phyloP scores from a whole-genome alignment of 2,888 invertebrate genomes.

The Plagodis dolabraria region DNA sequence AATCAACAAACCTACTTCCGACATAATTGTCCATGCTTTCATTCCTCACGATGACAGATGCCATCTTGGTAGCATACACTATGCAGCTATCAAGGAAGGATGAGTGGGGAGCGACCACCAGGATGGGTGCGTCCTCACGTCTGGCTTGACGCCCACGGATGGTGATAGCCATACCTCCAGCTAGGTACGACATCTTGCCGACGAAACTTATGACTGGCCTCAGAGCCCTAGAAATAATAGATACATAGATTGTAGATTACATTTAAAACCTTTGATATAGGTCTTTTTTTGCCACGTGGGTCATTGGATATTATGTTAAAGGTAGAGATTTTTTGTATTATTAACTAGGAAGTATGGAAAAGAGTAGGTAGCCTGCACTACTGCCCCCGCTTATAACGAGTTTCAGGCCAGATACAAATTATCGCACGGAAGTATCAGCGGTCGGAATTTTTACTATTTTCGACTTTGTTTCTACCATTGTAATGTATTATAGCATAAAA shows the following conservation, averaged over 20 bases:
- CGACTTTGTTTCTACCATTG: too few relatives aligned
- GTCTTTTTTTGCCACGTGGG: too few relatives aligned
- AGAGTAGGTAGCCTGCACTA: too few relatives aligned
- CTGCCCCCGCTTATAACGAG: too few relatives aligned
- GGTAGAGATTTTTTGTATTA: too few relatives aligned
- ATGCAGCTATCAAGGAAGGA: slow-evolving; percentile 95
- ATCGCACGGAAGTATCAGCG: too few relatives aligned
- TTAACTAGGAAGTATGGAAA: too few relatives aligned
- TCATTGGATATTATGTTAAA: too few relatives aligned
- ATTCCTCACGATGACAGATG: slow-evolving; percentile 92
- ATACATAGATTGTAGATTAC: slow-evolving; percentile 13
- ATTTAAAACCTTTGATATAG: too few relatives aligned
- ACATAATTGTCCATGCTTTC: slow-evolving; percentile 93
- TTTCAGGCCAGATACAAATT: too few relatives aligned
- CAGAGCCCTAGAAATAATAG: slow-evolving; percentile 73
- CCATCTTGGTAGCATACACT: slow-evolving; percentile 92
- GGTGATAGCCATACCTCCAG: slow-evolving; percentile 91
- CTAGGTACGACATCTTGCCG: slow-evolving; percentile 90
- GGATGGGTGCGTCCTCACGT: slow-evolving; percentile 92
- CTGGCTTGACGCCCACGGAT: slow-evolving; percentile 91
- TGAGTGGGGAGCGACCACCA: slow-evolving; percentile 95
- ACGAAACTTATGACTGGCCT: slow-evolving; percentile 89
- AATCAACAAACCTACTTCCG: slow-evolving; percentile 90
- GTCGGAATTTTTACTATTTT: too few relatives aligned
- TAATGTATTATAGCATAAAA: too few relatives aligned